phyloP scores from a whole-genome alignment of 2,888 invertebrate genomes.

The Leptothorax acervorum region DNA sequence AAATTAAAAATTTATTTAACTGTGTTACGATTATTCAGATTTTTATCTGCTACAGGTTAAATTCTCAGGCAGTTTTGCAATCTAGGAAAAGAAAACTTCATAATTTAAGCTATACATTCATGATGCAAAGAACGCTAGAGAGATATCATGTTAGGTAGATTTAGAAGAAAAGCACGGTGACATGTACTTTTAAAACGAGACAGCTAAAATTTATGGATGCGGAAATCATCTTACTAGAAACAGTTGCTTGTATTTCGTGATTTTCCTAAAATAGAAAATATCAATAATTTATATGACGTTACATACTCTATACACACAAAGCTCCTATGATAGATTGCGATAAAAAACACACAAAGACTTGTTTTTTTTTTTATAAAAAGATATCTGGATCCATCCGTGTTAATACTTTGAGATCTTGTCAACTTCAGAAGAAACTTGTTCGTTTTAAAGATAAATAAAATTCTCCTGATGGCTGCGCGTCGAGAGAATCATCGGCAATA shows the following conservation, averaged over 20 bases:
- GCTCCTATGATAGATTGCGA: background rate
- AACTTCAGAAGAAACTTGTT: background rate
- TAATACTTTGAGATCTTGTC: background rate
- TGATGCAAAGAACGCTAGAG: background rate
- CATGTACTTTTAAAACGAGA: background rate
- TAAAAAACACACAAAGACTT: background rate
- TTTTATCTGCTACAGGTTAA: background rate
- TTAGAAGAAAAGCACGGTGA: background rate
- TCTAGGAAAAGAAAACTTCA: background rate
- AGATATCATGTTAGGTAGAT: background rate
- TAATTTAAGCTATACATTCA: background rate
- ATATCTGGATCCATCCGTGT: background rate
- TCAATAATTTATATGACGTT: background rate
- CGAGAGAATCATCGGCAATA: conserved; percentile 32
- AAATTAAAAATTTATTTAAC: conserved; percentile 14
- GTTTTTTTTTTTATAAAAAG: background rate
- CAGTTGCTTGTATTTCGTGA: background rate
- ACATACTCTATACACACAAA: background rate
- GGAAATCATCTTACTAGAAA: background rate
- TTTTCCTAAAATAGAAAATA: background rate
- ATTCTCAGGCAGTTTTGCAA: background rate
- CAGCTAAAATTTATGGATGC: background rate
- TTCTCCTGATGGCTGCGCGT: background rate
- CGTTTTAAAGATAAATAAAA: conserved; percentile 45
- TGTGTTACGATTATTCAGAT: background rate